A percentile compares a stretch with the other conserved stretches of the same genome.
Evolutionary conservation across 2,797 vertebrate species (phyloP).

Genomic region (Acrossocheilus wenchowensis): DNA sequence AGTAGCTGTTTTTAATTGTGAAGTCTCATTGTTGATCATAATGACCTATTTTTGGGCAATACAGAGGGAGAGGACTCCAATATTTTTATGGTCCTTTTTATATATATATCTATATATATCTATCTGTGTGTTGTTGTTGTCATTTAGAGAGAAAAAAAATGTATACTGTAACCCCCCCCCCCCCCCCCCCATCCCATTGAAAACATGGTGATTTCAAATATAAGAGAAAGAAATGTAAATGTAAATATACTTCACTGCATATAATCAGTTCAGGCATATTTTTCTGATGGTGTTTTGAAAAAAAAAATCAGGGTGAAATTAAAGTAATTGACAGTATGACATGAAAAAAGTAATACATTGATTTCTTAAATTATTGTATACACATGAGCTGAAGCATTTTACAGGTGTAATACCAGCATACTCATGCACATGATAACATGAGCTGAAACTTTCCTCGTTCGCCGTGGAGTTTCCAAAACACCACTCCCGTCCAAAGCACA

Average conservation of each 20-base stretch:
- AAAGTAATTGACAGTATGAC: slow-evolving; percentile 49
- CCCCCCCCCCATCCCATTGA: slow-evolving; percentile 67
- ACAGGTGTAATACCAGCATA: slow-evolving; percentile 89
- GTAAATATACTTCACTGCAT: slow-evolving; percentile 99
- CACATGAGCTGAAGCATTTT: slow-evolving; percentile 83
- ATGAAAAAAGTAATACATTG: slow-evolving; percentile 66
- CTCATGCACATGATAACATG: slow-evolving; percentile 73
- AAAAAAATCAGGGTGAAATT: slow-evolving; percentile 85
- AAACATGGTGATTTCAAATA: slow-evolving; percentile 88
- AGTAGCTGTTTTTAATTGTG: slow-evolving; percentile 90
- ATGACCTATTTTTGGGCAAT: slow-evolving; percentile 99
- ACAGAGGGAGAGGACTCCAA: slow-evolving; percentile 92
- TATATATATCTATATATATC: slow-evolving; percentile 68
- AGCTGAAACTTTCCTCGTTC: slow-evolving; percentile 23
- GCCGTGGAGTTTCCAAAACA: slow-evolving; percentile 46
- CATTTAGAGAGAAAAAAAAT: slow-evolving; percentile 83
- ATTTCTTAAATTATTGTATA: slow-evolving; percentile 77
- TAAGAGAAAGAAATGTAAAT: slow-evolving; percentile 86
- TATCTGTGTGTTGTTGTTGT: slow-evolving; percentile 79
- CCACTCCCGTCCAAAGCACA: slow-evolving; percentile 89
- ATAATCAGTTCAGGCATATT: slow-evolving; percentile 96
- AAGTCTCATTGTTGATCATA: slow-evolving; percentile 92
- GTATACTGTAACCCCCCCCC: slow-evolving; percentile 72
- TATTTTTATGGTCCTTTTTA: slow-evolving; percentile 95
- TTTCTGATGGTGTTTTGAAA: slow-evolving; percentile 92